Evolutionary conservation across 2,113 vertebrate genomes (phyloP).

Genomic region (Taxidea taxus): DNA sequence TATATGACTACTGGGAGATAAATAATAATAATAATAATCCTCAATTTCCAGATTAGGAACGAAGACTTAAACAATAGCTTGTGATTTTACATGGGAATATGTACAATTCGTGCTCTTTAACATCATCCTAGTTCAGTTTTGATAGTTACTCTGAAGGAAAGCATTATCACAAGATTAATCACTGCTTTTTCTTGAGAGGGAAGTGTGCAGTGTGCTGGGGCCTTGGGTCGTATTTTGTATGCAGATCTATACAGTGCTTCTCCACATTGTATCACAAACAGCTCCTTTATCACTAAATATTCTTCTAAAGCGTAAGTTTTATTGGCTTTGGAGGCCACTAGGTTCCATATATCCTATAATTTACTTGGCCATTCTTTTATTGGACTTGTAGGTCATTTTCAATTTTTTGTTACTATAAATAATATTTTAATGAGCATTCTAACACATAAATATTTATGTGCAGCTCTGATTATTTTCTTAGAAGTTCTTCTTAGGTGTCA

Average conservation of each 20-base stretch:
- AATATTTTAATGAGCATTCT: not conserved
- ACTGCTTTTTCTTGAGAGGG: not conserved
- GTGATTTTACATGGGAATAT: not conserved
- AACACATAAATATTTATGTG: not conserved
- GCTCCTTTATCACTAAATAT: not conserved
- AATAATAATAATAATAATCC: not conserved
- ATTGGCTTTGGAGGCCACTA: not conserved
- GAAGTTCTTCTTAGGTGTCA: not conserved
- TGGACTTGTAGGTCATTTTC: not conserved
- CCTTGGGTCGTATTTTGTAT: not conserved
- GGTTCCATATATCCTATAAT: not conserved
- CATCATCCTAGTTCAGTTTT: not conserved
- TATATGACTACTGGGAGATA: not conserved
- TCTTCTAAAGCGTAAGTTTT: not conserved
- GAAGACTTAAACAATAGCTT: not conserved
- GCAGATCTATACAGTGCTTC: not conserved
- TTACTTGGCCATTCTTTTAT: not conserved
- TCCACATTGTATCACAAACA: not conserved
- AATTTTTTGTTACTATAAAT: not conserved
- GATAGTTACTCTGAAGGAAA: not conserved
- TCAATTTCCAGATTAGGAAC: not conserved
- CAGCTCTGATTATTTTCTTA: constrained; percentile 25
- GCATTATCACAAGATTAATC: not conserved
- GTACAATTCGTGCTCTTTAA: not conserved
- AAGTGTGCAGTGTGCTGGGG: not conserved